These are phyloP conservation scores for Pseudochirops cupreus DNA, from an alignment of 2,797 vertebrate species.

Conservation along the genomic window DNA sequence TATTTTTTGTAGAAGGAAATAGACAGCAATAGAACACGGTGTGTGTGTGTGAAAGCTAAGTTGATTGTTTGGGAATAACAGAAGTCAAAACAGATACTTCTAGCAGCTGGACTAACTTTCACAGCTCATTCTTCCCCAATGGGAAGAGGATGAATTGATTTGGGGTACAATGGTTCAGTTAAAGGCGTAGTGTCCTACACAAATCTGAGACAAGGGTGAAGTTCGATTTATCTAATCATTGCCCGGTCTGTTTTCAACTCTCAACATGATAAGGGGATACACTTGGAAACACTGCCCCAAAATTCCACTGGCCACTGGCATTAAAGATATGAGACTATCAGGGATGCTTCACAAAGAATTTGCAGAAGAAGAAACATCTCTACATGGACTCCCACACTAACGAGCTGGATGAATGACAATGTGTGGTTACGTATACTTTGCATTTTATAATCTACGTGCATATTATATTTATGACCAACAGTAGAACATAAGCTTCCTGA, in stretches of 20 bases:
- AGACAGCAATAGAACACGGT: neutral
- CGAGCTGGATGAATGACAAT: neutral
- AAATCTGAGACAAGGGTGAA: neutral
- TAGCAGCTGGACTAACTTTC: neutral
- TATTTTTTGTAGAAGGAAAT: too few relatives aligned
- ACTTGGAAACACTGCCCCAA: neutral
- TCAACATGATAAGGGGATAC: neutral
- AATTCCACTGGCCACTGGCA: neutral
- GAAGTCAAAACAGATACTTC: neutral
- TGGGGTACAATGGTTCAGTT: neutral
- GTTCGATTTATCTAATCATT: neutral
- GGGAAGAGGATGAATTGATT: neutral
- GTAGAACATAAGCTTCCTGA: neutral
- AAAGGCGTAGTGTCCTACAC: neutral
- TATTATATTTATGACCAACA: neutral
- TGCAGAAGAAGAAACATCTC: neutral
- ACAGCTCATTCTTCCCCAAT: neutral
- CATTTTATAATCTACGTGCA: neutral
- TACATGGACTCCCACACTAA: neutral
- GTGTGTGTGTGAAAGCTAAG: too few relatives aligned
- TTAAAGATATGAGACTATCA: neutral
- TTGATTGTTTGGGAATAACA: neutral
- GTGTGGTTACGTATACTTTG: neutral
- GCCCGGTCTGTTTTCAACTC: neutral
- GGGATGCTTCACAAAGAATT: neutral